Evolutionary conservation across 1,140 invertebrate species (phyloP).

Genomic region (Tachypleus tridentatus): DNA sequence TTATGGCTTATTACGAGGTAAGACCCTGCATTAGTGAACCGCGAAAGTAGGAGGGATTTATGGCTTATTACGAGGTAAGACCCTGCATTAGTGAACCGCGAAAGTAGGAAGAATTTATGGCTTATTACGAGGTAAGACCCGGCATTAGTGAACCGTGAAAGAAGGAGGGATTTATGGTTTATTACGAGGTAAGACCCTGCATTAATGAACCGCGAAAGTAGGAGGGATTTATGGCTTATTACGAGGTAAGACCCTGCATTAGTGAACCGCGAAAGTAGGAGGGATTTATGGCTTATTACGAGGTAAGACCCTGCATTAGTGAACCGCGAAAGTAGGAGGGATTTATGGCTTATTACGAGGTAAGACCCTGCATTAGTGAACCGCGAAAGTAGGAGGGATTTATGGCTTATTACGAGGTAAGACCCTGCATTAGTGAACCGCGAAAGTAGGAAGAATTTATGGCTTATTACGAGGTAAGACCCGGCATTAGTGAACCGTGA

Average conservation of each 20-base stretch:
- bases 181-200: conserved; percentile 62
- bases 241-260: conserved; percentile 51
- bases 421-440: background rate
- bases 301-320: conserved; percentile 42
- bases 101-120: conserved; percentile 34
- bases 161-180: conserved; percentile 47
- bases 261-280: no score
- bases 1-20: no score
- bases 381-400: no score
- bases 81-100: no score
- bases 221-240: conserved; percentile 58
- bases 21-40: no score
- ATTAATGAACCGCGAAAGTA: no score
- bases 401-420: conserved; percentile 89
- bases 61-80: no score
- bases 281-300: conserved; percentile 71
- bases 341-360: conserved; percentile 83
- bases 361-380: conserved; percentile 29
- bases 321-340: no score
- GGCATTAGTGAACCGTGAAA: no score
- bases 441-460: conserved; percentile 29
- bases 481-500: no score
- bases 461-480: conserved; percentile 78
- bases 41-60: no score
- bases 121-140: conserved; percentile 74